Base-by-base conservation (phyloP, 2,888 invertebrate species). In the Melieria picta region DNA sequence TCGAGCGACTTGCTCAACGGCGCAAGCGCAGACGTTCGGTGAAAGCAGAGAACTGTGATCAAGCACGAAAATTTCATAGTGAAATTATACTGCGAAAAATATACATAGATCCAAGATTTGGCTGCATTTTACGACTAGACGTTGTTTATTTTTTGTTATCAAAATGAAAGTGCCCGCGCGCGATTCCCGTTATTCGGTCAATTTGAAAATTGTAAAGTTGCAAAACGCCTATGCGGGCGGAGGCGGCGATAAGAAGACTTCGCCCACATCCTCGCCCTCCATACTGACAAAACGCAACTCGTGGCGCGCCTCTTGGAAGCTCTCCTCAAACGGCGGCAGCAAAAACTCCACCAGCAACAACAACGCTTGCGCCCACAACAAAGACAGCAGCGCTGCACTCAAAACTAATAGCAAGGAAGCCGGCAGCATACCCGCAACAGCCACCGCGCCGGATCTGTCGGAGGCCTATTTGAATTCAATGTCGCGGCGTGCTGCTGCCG, bases 181-280 rank as follows among this genome's bases (percentile, higher is more conserved):
- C 74, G 80, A 74, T 56, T 79, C 80, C 13, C 85, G 82, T 75
- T 84, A 79, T 80, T 83, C 85, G 57, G 78, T 82, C 72, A 83
- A 85, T 80, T 84, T 85, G 75, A 84, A 85, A 80, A 81, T 82
- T 76, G 80, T 84, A 65, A 84, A 84, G 80, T 78, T 84, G 74
- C 85, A 82, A 79, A 79, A 79, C 50, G 65, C 69, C 16, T 60
- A 45, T 16, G 61, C 13, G 42, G 65, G 55, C 46, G 43, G 50
- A 46, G 56, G 43, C 43, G n/a, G 70, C 46, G 77, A 78, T 58
- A 76, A 76, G 43, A 76, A 75, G 58, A 72, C 55, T 16, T 66
- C 74, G 4, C 55, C 72, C 60, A 64, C 71, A n/a, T 7, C 71
- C 30, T 58, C 74, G 11, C 69, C 78, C 67, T 74, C 78, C 76